Evolutionary conservation across 2,888 invertebrate species (phyloP), one percentile per base, ranked within the genome.

Genomic region (Julus scanicus): DNA sequence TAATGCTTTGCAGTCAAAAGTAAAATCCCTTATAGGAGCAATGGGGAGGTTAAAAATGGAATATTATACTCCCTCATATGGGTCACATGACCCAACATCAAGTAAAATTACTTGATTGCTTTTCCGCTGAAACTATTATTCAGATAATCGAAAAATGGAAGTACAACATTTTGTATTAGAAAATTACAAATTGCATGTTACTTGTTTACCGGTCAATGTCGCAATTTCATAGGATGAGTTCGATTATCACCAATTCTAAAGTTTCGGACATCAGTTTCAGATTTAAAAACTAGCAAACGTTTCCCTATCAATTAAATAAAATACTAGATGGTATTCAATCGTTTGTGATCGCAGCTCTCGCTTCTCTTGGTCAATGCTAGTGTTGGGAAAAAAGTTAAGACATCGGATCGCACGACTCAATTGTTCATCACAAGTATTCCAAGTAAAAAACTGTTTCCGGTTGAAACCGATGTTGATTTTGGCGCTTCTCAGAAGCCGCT

Each of bases 401-500:
- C n/a, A n/a, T n/a, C n/a, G n/a, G n/a, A n/a, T n/a, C n/a, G n/a
- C n/a, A n/a, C n/a, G n/a, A n/a, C n/a, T n/a, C n/a, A n/a, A n/a
- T n/a, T 2, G 71, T 71, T 71, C 71, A 29, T 29, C n/a, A n/a
- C 71, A 71, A 29, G 20, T 29, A 29, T 71, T 71, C 71, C 20
- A n/a, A n/a, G 71, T 71, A 71, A 71, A 71, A 71, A 71, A n/a
- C 29, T 29, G 15, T 57, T 57, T 57, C 57, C 17, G 57, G 15
- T 57, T 57, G 57, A 57, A 57, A 13, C 17, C 9, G 71, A n/a
- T 71, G 71, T n/a, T 6, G 71, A 71, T 71, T 63, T 9, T 6
- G 71, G 71, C 71, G 71, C 71, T 71, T 71, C 71, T 71, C 71
- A 71, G 71, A 71, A 71, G 71, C 71, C 71, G 71, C 71, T 29